Evolutionary conservation across 1,140 invertebrate species (phyloP), one percentile per base, ranked within the genome.

Genomic region (Drosophila kanapiae): DNA sequence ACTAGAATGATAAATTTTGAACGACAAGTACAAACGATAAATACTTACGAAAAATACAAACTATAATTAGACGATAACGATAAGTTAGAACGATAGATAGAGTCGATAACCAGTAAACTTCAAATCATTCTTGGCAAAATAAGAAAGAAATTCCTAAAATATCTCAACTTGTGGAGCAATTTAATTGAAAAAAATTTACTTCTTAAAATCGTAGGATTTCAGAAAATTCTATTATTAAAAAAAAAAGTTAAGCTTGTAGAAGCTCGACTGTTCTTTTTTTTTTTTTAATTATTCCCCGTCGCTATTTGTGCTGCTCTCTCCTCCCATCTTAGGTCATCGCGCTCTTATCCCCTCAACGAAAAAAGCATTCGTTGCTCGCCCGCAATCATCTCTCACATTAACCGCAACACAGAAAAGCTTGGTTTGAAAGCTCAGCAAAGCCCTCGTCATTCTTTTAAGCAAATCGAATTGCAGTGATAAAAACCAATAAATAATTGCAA

Each of bases 401-500:
- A 23, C 29, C 13, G 35, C 33, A n/a, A 45, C 29, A 23, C 23
- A 23, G 23, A 49, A 65, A 67, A 76, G 53, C 43, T 63, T 45
- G 54, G 47, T 27, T 67, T 67, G 16, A 78, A 78, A 78, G 75
- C 74, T 78, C 40, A 4, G 14, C 29, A 29, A 16, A 61, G 62
- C 14, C 40, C 42, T 29, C 33, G 29, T 56, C 48, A 77, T 59
- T 61, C 63, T 69, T 76, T 68, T 77, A 67, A 29, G 71, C 54
- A 67, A 70, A 63, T 18, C 65, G 23, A 42, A 45, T 42, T 60
- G 49, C 57, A 78, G 38, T 74, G 60, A 76, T 87, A 53, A 59
- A 57, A 61, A 13, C 33, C 31, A 67, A 54, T 42, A 59, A 54
- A 42, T 68, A 68, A 60, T 40, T 56, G 11, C 37, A 40, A 9